Conservation (phyloP, 2,113 vertebrate species). For the Cricetomys ansorgei region DNA sequence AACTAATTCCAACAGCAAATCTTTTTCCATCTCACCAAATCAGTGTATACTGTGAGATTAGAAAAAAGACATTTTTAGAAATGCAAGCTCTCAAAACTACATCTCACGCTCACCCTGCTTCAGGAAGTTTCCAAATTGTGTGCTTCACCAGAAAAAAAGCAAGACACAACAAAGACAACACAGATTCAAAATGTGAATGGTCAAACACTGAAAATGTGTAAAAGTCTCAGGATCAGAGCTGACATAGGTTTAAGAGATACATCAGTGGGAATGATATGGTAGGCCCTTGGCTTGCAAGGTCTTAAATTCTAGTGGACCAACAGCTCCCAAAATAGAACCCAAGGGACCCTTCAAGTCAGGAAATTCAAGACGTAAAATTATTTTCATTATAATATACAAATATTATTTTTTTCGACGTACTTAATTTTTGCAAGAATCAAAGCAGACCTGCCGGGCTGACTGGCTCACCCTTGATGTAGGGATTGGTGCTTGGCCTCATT, state of each 20-base stretch:
- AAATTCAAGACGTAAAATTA: slow-evolving; percentile 2
- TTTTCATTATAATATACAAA: slow-evolving; percentile 31
- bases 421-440: slow-evolving; percentile 12
- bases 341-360: not conserved
- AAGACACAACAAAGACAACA: not conserved
- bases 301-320: not conserved
- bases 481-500: too few species aligned
- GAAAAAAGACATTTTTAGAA: slow-evolving; percentile 45
- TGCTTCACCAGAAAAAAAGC: not conserved
- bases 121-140: not conserved
- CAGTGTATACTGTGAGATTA: not conserved
- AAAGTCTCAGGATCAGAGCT: not conserved
- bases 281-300: not conserved
- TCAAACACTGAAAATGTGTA: not conserved
- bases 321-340: not conserved
- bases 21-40: slow-evolving; percentile 22
- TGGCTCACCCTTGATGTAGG: too few species aligned
- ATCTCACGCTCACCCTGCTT: not conserved
- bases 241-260: not conserved
- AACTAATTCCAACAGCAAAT: slow-evolving; percentile 50
- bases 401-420: not conserved
- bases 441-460: too few species aligned
- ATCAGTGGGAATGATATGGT: not conserved
- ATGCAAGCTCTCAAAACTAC: slow-evolving; percentile 14
- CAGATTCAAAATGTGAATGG: not conserved